Percentiles rank a stretch among this genome's conserved stretches.
Conservation (phyloP, 2,888 invertebrate genomes). For the Acleris literana region DNA sequence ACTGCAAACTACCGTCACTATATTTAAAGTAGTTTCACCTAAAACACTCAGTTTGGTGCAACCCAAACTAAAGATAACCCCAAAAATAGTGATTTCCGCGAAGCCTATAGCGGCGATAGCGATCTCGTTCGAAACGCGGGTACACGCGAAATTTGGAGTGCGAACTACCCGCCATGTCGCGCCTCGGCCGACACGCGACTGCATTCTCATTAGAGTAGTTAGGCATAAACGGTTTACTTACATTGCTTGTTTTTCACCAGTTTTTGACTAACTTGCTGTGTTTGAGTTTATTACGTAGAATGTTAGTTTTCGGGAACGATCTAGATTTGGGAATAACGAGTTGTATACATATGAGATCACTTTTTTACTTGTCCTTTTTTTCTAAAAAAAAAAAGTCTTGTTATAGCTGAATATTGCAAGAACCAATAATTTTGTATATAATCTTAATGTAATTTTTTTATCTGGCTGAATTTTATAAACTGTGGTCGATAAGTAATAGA, state of each 20-base stretch:
- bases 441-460: too few species aligned
- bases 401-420: too few species aligned
- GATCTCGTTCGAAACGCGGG: slow-evolving; percentile 74
- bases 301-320: too few species aligned
- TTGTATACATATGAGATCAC: too few species aligned
- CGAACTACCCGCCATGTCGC: slow-evolving; percentile 69
- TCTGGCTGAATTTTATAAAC: too few species aligned
- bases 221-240: slow-evolving; percentile 10
- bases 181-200: slow-evolving; percentile 49
- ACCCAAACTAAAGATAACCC: neutral
- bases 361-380: too few species aligned
- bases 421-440: too few species aligned
- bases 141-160: slow-evolving; percentile 76
- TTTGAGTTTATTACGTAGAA: too few species aligned
- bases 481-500: too few species aligned
- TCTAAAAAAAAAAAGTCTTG: too few species aligned
- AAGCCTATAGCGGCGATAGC: slow-evolving; percentile 43
- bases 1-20: neutral
- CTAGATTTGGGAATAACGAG: too few species aligned
- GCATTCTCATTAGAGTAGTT: slow-evolving; percentile 45
- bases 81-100: slow-evolving; percentile 17
- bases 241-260: slow-evolving; percentile 10
- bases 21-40: neutral
- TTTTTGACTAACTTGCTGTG: neutral
- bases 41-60: neutral